Conservation (phyloP, 2,113 vertebrate species). For the Tetraodon nigroviridis region DNA sequence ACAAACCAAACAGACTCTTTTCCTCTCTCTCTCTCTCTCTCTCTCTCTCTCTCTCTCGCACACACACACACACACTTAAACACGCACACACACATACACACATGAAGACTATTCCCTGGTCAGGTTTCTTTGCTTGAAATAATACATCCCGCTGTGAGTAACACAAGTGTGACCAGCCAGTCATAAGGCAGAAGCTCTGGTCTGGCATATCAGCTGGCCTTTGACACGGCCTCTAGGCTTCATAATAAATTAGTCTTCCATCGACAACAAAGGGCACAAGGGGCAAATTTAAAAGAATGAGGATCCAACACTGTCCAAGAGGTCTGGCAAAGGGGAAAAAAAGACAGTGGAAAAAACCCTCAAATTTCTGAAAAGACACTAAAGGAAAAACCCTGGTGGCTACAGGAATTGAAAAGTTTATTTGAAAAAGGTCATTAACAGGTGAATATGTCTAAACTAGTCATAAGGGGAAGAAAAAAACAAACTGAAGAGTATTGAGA, state of each 20-base stretch:
- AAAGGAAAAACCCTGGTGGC: conserved; percentile 2
- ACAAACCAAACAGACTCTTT: conserved; percentile 5
- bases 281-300: conserved; percentile 34
- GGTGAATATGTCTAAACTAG: too few species aligned
- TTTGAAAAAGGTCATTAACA: too few species aligned
- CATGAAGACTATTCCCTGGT: conserved; percentile 9
- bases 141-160: conserved; percentile 41
- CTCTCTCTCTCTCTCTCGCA: too few species aligned
- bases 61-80: too few species aligned
- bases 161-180: conserved; percentile 57
- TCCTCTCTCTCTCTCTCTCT: too few species aligned
- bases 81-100: not conserved
- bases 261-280: conserved; percentile 13
- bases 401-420: not conserved
- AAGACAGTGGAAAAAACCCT: not conserved
- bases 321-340: not conserved
- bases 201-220: conserved; percentile 41
- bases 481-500: too few species aligned
- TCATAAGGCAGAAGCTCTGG: conserved; percentile 50
- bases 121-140: conserved; percentile 54
- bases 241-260: conserved; percentile 40
- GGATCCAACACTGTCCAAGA: conserved; percentile 14
- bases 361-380: conserved; percentile 1
- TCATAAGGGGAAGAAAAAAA: too few species aligned
- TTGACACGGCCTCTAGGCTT: conserved; percentile 51